Percentiles rank a stretch among this genome's conserved stretches.
Evolutionary conservation across 2,888 invertebrate species (phyloP).

Genomic region (Melinaea menophilus): DNA sequence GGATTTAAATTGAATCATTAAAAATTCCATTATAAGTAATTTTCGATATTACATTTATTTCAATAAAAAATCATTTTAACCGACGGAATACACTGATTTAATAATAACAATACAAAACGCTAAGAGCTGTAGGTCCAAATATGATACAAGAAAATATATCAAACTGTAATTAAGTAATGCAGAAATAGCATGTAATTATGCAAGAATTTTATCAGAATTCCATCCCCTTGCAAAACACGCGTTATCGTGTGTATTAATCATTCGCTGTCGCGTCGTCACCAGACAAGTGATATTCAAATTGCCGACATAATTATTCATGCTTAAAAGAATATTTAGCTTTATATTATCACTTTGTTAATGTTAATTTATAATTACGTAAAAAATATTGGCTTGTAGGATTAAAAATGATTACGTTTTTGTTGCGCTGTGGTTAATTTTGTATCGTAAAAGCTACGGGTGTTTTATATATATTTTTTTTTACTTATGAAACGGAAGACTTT

Average conservation of each 20-base stretch:
- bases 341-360: background rate
- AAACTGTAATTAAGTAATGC: background rate
- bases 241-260: conserved; percentile 67
- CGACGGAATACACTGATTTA: too few relatives aligned
- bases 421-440: too few relatives aligned
- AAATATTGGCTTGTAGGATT: background rate
- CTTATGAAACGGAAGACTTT: too few relatives aligned
- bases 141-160: background rate
- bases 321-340: conserved; percentile 33
- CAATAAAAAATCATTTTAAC: too few relatives aligned
- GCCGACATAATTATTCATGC: conserved; percentile 50
- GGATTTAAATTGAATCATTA: too few relatives aligned
- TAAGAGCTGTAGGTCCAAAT: too few relatives aligned
- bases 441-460: too few relatives aligned
- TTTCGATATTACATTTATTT: too few relatives aligned
- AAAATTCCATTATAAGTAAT: too few relatives aligned
- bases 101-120: too few relatives aligned
- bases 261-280: conserved; percentile 55
- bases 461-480: too few relatives aligned
- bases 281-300: conserved; percentile 68
- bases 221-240: conserved; percentile 27
- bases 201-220: conserved; percentile 14
- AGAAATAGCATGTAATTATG: conserved; percentile 15
- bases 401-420: too few relatives aligned
- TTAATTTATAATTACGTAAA: background rate